Base-by-base conservation (phyloP, 2,113 vertebrate species). In the Zeus faber region DNA sequence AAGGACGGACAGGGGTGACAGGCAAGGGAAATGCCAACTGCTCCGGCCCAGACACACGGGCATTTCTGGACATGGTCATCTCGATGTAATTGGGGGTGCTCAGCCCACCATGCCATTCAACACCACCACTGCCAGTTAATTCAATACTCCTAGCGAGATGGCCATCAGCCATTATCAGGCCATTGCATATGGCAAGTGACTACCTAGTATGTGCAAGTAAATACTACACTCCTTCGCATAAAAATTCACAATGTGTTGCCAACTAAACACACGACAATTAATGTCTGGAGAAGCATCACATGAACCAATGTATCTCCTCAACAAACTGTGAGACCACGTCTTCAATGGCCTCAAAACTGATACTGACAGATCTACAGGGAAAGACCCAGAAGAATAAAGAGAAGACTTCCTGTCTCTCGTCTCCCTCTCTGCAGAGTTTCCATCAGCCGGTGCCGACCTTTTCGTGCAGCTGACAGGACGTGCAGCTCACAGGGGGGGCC, bases 1-100 rank as follows among this genome's bases (percentile, higher is more conserved):
- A 91, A 91, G 89, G 90, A 81, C 87, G 45, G 77, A 78, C 85
- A 89, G 83, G 88, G 86, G 87, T 89, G 87, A 77, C 58, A 57
- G 63, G 78, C 81, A 89, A 88, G 86, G 84, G 85, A 87, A 85
- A 68, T 44, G 10, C 52, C 57, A 58, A 17, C 39, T 20, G 2
- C n/a, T 43, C 40, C 11, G 22, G 49, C 46, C 18, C 46, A 64
- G 37, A 67, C 24, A 39, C 24, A 31, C 37, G 68, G 17, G 50
- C 53, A 43, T 50, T 51, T 72, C 59, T 55, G 47, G 43, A 67
- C 47, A 13, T 18, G 39, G 9, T 14, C 48, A 54, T 56, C 37
- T 47, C 10, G 33, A 61, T 13, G 16, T 43, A 47, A 41, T 16
- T 45, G 9, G 17, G 22, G 18, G 24, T 26, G 31, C 14, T 2